Base-by-base conservation (phyloP, 1,140 invertebrate genomes). In the Bombus turneri region DNA sequence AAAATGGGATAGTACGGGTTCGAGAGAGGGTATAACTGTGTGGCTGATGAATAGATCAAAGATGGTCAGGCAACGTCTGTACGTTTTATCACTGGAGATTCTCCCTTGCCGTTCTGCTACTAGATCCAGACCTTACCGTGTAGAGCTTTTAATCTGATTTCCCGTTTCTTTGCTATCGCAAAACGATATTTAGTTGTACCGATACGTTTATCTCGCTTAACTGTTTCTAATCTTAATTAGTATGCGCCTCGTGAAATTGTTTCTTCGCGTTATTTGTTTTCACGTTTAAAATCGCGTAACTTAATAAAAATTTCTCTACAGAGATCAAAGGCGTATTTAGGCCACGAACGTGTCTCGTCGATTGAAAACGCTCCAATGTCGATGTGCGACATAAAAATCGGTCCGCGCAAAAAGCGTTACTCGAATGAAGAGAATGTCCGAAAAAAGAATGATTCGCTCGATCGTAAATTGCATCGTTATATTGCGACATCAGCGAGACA, bases 61-160 rank as follows among this genome's bases (percentile, higher is more conserved):
- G 72, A 74, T n/a, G 72, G n/a, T 74, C 72, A 47, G 18, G n/a
- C 41, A 31, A 74, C n/a, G 41, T 74, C n/a, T 31, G 41, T 74
- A 22, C 72, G n/a, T 53, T 75, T 75, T 34, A 34, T 75, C 34
- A n/a, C 31, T 6, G 41, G n/a, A 34, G 34, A 74, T 53, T 74
- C 18, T 25, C 2, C 31, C 31, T 34, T 6, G 18, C 9, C 18
- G 3, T 25, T 34, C 25, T 1, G 22, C 25, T 12, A 12, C 18
- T 18, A n/a, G 10, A 22, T 9, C 22, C 25, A n/a, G 0, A 0
- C 3, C 28, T 62, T 31, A 5, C 13, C 39, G 18, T 4, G 71
- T 15, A 8, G 0, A 31, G 34, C 22, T 72, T 10, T 41, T 43
- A 37, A 72, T 72, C 39, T 18, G 13, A 12, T 28, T 34, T 22